These are phyloP conservation scores for Perdix hodgsoniae DNA, from an alignment of 2,797 vertebrate species.

Conservation along the genomic window DNA sequence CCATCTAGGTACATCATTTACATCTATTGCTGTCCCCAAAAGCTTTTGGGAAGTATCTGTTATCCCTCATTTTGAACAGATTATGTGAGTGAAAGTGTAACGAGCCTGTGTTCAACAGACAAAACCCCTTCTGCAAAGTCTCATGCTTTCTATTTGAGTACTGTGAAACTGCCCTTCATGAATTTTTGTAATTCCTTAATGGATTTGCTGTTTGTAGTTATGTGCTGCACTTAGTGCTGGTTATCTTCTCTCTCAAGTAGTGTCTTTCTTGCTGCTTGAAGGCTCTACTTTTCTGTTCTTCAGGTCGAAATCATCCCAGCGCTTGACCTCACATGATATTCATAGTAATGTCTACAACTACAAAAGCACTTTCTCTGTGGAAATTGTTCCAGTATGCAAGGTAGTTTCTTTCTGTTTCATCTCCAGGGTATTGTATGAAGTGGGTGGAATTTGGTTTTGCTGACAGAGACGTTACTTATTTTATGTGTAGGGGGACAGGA, in stretches of 20 bases:
- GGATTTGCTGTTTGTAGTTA: fast-evolving
- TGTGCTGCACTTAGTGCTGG: background rate
- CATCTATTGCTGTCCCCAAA: background rate
- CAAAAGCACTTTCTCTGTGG: slow-evolving; percentile 96
- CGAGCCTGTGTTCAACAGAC: background rate
- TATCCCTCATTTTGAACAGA: background rate
- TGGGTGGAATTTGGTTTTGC: background rate
- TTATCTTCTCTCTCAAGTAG: background rate
- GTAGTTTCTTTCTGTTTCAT: slow-evolving; percentile 71
- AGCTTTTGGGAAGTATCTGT: background rate
- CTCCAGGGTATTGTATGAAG: background rate
- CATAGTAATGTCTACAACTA: slow-evolving; percentile 97
- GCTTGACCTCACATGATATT: slow-evolving; percentile 96
- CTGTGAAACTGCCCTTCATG: background rate
- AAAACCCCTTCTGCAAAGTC: background rate
- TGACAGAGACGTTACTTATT: background rate
- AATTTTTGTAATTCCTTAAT: background rate
- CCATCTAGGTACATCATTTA: slow-evolving; percentile 88
- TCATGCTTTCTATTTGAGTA: fast-evolving
- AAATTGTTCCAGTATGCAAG: slow-evolving; percentile 98
- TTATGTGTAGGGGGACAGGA: fast-evolving
- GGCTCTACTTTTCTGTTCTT: background rate
- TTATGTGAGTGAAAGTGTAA: background rate
- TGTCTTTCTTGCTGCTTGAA: background rate
- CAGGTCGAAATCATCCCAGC: slow-evolving; percentile 94